Conservation (phyloP, 64 coral and sea anemone species). For the Platygyra sinensis region DNA sequence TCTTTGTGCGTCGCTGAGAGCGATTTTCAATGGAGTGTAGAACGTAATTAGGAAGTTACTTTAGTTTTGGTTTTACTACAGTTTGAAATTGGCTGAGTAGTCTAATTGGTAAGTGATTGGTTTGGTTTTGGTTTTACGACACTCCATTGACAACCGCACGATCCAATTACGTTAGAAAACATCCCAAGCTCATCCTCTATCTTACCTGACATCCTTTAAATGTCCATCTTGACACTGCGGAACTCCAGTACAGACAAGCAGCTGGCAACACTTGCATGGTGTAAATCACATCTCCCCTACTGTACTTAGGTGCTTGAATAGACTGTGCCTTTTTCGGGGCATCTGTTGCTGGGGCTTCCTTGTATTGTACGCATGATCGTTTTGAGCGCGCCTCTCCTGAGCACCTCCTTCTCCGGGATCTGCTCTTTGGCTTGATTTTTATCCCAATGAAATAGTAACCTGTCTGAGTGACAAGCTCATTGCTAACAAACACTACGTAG, state of each 20-base stretch:
- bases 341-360: not conserved
- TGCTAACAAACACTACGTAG: not conserved
- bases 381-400: not conserved
- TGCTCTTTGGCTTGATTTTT: not conserved
- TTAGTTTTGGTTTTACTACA: not conserved
- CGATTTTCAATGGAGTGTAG: too few relatives aligned
- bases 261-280: slow-evolving; percentile 11
- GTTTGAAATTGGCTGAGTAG: too few relatives aligned
- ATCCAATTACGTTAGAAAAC: too few relatives aligned
- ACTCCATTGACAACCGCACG: not conserved
- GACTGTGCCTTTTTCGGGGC: not conserved
- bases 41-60: too few relatives aligned
- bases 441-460: slow-evolving; percentile 7
- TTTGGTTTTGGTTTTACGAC: too few relatives aligned
- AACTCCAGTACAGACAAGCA: slow-evolving; percentile 48
- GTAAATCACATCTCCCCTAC: slow-evolving; percentile 3
- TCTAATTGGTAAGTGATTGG: too few relatives aligned
- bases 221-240: not conserved
- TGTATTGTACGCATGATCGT: slow-evolving; percentile 15
- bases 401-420: not conserved
- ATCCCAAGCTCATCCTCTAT: too few relatives aligned
- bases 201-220: slow-evolving; percentile 45
- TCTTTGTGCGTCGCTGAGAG: too few relatives aligned
- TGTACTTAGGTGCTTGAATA: not conserved
- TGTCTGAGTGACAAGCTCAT: not conserved